Percentiles rank a stretch among this genome's conserved stretches.
phyloP scores from a whole-genome alignment of 2,113 vertebrate genomes.

The Trichomycterus rosablanca region DNA sequence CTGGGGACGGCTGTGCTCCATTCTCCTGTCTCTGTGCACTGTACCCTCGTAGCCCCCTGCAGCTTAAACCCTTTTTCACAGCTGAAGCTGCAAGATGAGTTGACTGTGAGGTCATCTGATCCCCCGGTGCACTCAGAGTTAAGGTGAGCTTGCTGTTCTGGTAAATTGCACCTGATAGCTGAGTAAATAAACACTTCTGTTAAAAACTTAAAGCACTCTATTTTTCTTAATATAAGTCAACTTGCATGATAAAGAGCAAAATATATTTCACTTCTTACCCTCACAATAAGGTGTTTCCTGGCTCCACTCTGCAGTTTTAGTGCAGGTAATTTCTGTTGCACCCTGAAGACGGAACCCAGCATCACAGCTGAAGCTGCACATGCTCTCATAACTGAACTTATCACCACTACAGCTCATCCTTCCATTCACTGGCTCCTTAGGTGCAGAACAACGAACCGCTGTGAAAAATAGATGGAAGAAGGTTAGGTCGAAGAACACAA shows the following conservation, averaged over 20 bases:
- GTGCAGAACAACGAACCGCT: conserved; percentile 56
- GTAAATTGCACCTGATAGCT: conserved; percentile 53
- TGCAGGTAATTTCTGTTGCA: conserved; percentile 52
- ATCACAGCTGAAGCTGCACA: conserved; percentile 69
- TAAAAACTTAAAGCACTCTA: too few species aligned
- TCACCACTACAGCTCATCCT: conserved; percentile 60
- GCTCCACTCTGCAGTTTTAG: conserved; percentile 64
- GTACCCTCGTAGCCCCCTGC: conserved; percentile 37
- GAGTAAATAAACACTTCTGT: too few species aligned
- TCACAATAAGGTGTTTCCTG: conserved; percentile 61
- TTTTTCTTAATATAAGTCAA: too few species aligned
- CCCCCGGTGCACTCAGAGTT: conserved; percentile 40
- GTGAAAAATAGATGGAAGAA: conserved; percentile 1
- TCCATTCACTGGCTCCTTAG: conserved; percentile 50
- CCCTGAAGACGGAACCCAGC: conserved; percentile 62
- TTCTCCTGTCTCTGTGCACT: conserved; percentile 46
- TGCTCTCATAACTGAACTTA: conserved; percentile 63
- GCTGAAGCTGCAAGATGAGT: conserved; percentile 43
- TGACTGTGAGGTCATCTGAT: conserved; percentile 19
- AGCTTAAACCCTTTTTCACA: conserved; percentile 52
- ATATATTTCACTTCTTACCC: conserved; percentile 53
- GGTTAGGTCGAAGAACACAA: too few species aligned
- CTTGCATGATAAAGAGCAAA: too few species aligned
- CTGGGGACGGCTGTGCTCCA: conserved; percentile 48
- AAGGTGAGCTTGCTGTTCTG: conserved; percentile 35